Evolutionary conservation across 2,888 invertebrate genomes (phyloP), one percentile per base, ranked within the genome.

Genomic region (Muschampia plurimacula): DNA sequence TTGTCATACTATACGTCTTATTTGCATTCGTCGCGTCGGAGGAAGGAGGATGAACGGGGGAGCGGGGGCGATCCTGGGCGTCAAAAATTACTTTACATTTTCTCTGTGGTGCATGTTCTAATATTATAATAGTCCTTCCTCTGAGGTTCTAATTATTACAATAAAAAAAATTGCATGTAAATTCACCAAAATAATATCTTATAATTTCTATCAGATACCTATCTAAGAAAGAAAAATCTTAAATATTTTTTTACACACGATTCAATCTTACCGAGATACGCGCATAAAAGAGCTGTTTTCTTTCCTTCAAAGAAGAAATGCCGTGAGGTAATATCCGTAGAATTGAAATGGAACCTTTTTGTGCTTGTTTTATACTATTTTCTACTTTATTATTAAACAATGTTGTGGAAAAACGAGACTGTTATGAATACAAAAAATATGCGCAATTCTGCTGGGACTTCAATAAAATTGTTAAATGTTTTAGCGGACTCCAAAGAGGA

Each of bases 261-360:
- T 66, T 60, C 49, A 36, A 41, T 59, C 71, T 59, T 57, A 46
- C 59, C 39, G 39, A 71, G 65, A 59, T 70, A 46, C 32, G 57
- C 65, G 59, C 49, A 71, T 49, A 32, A 65, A 60, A 60, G 60
- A 72, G 28, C 59, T 66, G 66, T 71, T 67, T 67, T 67, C 71
- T 52, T 72, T 52, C 32, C 39, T 41, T 67, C 60, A 60, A 66
- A 66, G 66, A 72, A 72, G 55, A 67, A 62, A 8, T 59, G 39
- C 22, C 64, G 65, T 71, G 65, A 71, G 66, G 39, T 71, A 60
- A 66, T 60, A 72, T 52, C 52, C 66, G 60, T 62, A 36, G 67
- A 60, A 67, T 67, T 66, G 52, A 72, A 72, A 67, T 72, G 66
- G 65, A 67, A 66, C 52, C 49, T 71, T 59, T 49, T 46, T n/a